These are phyloP conservation scores for Quiscalus mexicanus DNA, from an alignment of 2,113 vertebrate genomes.

Conservation along the genomic window DNA sequence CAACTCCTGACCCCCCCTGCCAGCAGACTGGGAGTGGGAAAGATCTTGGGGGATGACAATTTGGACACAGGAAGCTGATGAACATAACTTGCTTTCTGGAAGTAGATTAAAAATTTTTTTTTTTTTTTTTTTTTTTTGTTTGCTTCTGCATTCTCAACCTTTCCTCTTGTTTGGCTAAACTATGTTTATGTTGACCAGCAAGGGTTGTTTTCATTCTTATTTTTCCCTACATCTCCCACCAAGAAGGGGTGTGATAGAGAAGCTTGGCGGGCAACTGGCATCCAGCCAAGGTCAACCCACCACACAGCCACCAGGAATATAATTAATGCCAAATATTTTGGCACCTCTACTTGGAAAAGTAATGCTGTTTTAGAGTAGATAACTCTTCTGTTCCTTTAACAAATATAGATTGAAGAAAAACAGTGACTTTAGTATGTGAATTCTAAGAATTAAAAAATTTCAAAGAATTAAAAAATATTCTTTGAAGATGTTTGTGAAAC, in stretches of 20 bases:
- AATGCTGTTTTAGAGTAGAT: neutral
- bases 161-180: neutral
- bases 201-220: neutral
- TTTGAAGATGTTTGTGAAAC: conserved; percentile 66
- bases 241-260: neutral
- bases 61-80: neutral
- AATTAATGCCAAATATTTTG: neutral
- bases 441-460: neutral
- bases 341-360: neutral
- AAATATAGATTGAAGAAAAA: neutral
- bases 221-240: accelerated
- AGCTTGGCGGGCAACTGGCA: neutral
- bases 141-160: neutral
- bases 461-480: neutral
- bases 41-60: neutral
- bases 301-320: neutral
- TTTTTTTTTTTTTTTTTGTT: neutral
- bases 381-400: neutral
- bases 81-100: neutral
- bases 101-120: neutral
- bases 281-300: neutral
- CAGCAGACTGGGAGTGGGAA: neutral
- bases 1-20: neutral
- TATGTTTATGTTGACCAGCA: neutral
- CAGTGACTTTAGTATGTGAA: neutral